Evolutionary conservation across 2,113 vertebrate species (phyloP).

Genomic region (Vulpes vulpes): DNA sequence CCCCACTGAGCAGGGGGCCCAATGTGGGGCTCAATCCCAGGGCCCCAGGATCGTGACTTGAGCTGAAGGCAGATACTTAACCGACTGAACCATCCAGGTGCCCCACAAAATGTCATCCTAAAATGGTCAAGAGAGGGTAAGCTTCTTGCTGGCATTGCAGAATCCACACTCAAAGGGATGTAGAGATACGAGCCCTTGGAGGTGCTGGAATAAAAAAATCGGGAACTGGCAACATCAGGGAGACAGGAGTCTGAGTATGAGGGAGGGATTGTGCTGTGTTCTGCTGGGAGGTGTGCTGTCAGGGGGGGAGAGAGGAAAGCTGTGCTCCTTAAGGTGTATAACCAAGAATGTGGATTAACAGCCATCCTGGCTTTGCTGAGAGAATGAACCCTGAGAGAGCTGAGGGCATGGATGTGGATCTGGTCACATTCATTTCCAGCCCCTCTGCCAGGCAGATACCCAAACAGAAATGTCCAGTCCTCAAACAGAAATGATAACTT

Average conservation of each 20-base stretch:
- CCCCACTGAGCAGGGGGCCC: too few relatives aligned
- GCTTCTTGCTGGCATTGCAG: background rate
- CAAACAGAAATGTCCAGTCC: too few relatives aligned
- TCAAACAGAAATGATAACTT: background rate
- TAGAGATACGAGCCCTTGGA: background rate
- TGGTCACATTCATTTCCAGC: background rate
- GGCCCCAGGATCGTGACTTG: too few relatives aligned
- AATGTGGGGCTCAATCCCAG: too few relatives aligned
- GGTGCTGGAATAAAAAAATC: background rate
- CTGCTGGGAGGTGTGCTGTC: background rate
- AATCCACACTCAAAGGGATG: background rate
- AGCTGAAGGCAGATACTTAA: too few relatives aligned
- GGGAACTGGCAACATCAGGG: background rate
- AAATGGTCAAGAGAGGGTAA: background rate
- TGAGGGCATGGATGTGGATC: too few relatives aligned
- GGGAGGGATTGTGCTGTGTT: background rate
- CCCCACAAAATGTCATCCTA: background rate
- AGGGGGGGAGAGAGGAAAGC: background rate
- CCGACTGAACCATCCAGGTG: too few relatives aligned
- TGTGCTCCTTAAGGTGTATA: background rate
- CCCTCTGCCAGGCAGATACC: background rate
- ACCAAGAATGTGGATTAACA: background rate
- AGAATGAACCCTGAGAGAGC: background rate
- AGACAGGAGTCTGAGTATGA: accelerated
- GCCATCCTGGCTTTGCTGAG: background rate